phyloP scores from a whole-genome alignment of 2,113 vertebrate genomes.

The Mustelus asterias region DNA sequence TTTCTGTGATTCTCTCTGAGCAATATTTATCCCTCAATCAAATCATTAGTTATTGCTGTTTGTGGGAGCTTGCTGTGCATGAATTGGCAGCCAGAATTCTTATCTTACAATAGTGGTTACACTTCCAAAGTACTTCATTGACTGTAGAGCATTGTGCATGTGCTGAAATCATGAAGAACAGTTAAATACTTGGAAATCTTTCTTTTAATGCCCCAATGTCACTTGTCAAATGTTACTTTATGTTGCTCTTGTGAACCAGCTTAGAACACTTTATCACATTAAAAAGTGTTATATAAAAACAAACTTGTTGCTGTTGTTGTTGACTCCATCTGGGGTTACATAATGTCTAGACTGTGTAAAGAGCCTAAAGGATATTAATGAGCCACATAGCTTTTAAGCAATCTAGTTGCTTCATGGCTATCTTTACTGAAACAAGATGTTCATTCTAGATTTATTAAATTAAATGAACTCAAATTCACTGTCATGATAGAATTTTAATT shows the following conservation, averaged over 20 bases:
- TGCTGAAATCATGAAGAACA: too few species aligned
- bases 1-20: too few species aligned
- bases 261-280: not conserved
- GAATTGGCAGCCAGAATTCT: too few species aligned
- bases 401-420: not conserved
- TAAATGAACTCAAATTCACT: not conserved
- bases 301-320: not conserved
- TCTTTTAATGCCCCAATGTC: not conserved
- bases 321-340: not conserved
- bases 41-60: too few species aligned
- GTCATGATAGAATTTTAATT: not conserved
- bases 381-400: not conserved
- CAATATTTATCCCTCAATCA: too few species aligned
- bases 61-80: too few species aligned
- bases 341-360: not conserved
- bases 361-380: not conserved
- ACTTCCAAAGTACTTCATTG: too few species aligned
- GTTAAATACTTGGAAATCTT: not conserved
- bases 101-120: too few species aligned
- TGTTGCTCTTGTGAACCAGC: too few species aligned
- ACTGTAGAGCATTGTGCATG: too few species aligned
- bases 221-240: not conserved
- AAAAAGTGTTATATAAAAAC: not conserved
- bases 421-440: not conserved
- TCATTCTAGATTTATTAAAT: not conserved